Percentiles rank a stretch among this genome's conserved stretches.
Evolutionary conservation across 1,140 invertebrate genomes (phyloP).

Genomic region (Apis laboriosa): DNA sequence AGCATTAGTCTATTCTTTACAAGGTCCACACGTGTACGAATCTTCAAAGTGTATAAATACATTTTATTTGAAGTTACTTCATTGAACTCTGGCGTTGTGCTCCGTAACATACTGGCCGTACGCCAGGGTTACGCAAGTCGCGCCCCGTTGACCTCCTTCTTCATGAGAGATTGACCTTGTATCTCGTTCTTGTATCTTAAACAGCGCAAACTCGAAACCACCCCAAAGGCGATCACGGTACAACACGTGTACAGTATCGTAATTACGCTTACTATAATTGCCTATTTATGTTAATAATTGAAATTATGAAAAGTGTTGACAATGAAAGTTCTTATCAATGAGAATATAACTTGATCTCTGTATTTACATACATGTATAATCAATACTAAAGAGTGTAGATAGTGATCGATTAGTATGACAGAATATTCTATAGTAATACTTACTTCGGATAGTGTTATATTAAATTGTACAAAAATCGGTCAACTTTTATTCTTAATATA

Average conservation of each 20-base stretch:
- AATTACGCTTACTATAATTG: neutral
- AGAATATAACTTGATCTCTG: neutral
- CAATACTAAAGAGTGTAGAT: neutral
- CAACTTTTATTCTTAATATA: slow-evolving; percentile 54
- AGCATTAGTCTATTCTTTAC: slow-evolving; percentile 64
- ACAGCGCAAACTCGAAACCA: slow-evolving; percentile 38
- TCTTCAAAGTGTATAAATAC: slow-evolving; percentile 68
- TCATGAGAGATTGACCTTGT: slow-evolving; percentile 74
- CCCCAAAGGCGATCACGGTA: slow-evolving; percentile 25
- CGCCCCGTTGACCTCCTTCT: slow-evolving; percentile 76
- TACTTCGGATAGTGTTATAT: slow-evolving; percentile 28
- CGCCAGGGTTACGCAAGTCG: slow-evolving; percentile 77
- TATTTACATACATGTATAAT: neutral
- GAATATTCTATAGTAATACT: slow-evolving; percentile 30
- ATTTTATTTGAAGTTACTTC: slow-evolving; percentile 74
- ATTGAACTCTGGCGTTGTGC: slow-evolving; percentile 79
- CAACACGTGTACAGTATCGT: neutral
- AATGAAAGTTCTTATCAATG: neutral
- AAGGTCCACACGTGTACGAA: slow-evolving; percentile 65
- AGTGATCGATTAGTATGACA: slow-evolving; percentile 59
- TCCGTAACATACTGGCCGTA: slow-evolving; percentile 67
- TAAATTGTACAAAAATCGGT: slow-evolving; percentile 49
- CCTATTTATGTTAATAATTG: neutral
- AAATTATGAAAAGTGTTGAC: neutral
- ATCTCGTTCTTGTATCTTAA: slow-evolving; percentile 60